Evolutionary conservation across 1,140 invertebrate genomes (phyloP), one percentile per base, ranked within the genome.

Genomic region (Mamestra configurata): DNA sequence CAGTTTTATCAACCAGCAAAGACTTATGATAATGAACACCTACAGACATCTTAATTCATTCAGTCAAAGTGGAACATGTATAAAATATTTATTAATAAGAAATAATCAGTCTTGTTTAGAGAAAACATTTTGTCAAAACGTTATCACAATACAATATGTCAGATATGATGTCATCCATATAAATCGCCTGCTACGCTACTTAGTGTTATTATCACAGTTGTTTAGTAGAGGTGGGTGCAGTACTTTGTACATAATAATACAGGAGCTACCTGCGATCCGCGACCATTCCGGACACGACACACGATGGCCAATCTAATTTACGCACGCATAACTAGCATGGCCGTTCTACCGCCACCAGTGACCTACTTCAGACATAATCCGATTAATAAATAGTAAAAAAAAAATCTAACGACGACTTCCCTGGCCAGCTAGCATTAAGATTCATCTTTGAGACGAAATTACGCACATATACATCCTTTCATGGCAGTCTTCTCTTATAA

Each of bases 51-150:
- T 94, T 92, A 92, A 90, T 93, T 92, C 92, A 94, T 92, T 93
- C 93, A 94, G 92, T 94, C 93, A 90, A 93, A 93, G 89, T 93
- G 92, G 91, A 94, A 93, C 89, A 92, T 90, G 92, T 94, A 94
- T 92, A 94, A 95, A 93, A 93, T 92, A 93, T 93, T 94, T 89
- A 93, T 90, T 93, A 93, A 93, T 94, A 95, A 95, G 94, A 95
- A 95, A 95, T 95, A 95, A 95, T 95, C 95, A 95, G 95, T 95
- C 95, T 95, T 95, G 92, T 95, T 95, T 95, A 95, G 91, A 95
- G 94, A 95, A 95, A 91, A 93, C 87, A 84, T 92, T 94, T 93
- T 87, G 91, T 90, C 92, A 91, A 91, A 89, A 92, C 90, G 89
- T 87, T 90, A 95, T 95, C 94, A 95, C 94, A 95, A 95, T 95